These are phyloP conservation scores for Agrilus planipennis DNA, from an alignment of 1,140 invertebrate species.

Conservation along the genomic window DNA sequence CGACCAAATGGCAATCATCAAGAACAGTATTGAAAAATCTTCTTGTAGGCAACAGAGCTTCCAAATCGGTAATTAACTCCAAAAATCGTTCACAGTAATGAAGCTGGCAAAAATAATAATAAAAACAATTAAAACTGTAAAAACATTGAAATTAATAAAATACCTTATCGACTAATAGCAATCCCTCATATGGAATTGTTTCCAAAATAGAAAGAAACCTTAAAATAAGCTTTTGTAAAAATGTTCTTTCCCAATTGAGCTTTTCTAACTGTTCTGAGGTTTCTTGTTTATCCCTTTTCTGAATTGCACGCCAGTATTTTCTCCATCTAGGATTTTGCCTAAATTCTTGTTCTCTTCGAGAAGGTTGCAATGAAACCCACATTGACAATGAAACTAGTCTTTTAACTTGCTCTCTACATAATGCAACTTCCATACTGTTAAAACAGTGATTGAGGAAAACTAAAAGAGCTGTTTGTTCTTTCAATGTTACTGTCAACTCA, in stretches of 20 bases:
- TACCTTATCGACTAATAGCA: conserved; percentile 40
- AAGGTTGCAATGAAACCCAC: conserved; percentile 83
- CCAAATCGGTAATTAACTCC: conserved; percentile 92
- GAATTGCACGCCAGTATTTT: conserved; percentile 84
- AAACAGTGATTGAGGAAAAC: conserved; percentile 94
- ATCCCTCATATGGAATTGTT: conserved; percentile 54
- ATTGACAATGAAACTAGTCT: conserved; percentile 85
- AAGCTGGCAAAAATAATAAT: conserved; percentile 33
- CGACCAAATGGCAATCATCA: conserved; percentile 90
- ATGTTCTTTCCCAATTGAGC: conserved; percentile 77
- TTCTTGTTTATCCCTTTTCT: conserved; percentile 73
- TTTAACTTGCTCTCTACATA: conserved; percentile 88
- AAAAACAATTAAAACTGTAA: not conserved
- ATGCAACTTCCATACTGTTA: conserved; percentile 90
- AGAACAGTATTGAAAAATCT: conserved; percentile 94
- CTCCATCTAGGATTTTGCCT: conserved; percentile 76
- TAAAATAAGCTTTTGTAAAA: conserved; percentile 78
- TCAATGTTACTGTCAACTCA: conserved; percentile 39
- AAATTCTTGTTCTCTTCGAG: conserved; percentile 74
- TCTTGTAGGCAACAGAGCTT: conserved; percentile 86
- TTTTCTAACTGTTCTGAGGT: conserved; percentile 56
- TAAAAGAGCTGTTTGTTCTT: conserved; percentile 78
- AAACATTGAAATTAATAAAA: conserved; percentile 8
- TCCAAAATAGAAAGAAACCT: conserved; percentile 82
- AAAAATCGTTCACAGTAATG: conserved; percentile 92